Base-by-base conservation (phyloP, 1,140 invertebrate genomes). In the Ericerus pela region DNA sequence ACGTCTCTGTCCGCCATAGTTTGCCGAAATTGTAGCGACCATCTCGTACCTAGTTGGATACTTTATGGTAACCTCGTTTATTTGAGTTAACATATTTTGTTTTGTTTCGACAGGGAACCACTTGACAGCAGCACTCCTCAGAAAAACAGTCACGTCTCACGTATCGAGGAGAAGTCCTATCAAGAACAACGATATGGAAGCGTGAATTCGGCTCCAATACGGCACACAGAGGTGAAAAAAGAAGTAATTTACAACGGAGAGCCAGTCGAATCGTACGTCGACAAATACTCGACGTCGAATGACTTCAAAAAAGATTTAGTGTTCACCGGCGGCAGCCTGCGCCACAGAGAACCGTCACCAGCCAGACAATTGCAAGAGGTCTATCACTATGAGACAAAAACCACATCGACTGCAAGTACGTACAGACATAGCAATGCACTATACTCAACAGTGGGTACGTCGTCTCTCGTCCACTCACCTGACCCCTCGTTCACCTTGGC, bases 321-420 rank as follows among this genome's bases (percentile, higher is more conserved):
- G 10, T 47, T 24, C 41, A 47, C 41, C 3, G 20, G 16, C 22
- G 41, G 41, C 4, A 47, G 29, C 28, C 4, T 54, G 2, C 2
- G 53, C 8, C 14, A 54, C 30, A 47, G 59, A 54, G 60, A 61
- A 18, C 59, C 63, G 2, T 63, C 62, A 27, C 62, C 62, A 18
- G 53, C 55, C 16, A 54, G 47, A n/a, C 57, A 59, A 47, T 53
- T 43, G 31, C 59, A 59, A 47, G 60, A 58, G 38, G 58, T 53
- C 11, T 59, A 60, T 52, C 54, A 20, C 24, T 61, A 55, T 51
- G 58, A 57, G 52, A 58, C 47, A 28, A 64, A 53, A 53, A 59
- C 54, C 29, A 56, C 58, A 16, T 47, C 41, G 18, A 22, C 41
- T 3, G n/a, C 41, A 2, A 47, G 41, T 47, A 24, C 59, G 58